Percentiles rank a stretch among this genome's conserved stretches.
phyloP scores from a whole-genome alignment of 2,888 invertebrate genomes.

The Geophilus truncorum region DNA sequence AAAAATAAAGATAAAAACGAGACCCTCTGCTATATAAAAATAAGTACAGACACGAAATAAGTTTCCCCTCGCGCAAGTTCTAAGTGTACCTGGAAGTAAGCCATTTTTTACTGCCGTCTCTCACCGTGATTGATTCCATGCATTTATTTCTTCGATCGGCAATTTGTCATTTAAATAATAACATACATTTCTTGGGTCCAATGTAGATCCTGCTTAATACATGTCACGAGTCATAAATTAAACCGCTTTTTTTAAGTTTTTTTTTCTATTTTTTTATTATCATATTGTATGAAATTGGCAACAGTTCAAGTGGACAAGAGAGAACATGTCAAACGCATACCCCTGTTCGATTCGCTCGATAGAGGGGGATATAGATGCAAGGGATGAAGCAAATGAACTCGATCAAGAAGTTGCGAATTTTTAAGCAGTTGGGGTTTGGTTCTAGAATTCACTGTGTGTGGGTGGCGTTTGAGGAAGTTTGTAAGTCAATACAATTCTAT shows the following conservation, averaged over 20 bases:
- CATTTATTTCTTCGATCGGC: conserved; percentile 12
- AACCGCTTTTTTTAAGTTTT: neutral
- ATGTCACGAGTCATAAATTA: conserved; percentile 30
- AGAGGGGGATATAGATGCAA: neutral
- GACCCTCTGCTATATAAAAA: neutral
- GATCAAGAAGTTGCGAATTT: neutral
- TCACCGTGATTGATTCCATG: neutral
- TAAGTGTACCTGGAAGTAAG: neutral
- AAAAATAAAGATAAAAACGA: neutral
- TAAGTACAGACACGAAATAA: neutral
- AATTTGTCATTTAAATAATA: conserved; percentile 30
- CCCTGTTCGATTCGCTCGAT: neutral
- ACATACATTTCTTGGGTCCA: neutral
- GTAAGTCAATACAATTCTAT: no score
- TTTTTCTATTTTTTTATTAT: neutral
- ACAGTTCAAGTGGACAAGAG: conserved; percentile 24
- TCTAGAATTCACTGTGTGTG: no score
- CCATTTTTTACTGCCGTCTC: neutral
- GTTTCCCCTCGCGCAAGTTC: neutral
- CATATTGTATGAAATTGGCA: conserved; percentile 8
- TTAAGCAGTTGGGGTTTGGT: neutral
- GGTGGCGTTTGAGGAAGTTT: no score
- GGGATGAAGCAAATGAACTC: neutral
- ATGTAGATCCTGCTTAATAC: conserved; percentile 20
- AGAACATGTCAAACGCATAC: conserved; percentile 7